A percentile compares a stretch with the other conserved stretches of the same genome.
phyloP scores from a whole-genome alignment of 2,113 vertebrate genomes.

The Labeo rohita region DNA sequence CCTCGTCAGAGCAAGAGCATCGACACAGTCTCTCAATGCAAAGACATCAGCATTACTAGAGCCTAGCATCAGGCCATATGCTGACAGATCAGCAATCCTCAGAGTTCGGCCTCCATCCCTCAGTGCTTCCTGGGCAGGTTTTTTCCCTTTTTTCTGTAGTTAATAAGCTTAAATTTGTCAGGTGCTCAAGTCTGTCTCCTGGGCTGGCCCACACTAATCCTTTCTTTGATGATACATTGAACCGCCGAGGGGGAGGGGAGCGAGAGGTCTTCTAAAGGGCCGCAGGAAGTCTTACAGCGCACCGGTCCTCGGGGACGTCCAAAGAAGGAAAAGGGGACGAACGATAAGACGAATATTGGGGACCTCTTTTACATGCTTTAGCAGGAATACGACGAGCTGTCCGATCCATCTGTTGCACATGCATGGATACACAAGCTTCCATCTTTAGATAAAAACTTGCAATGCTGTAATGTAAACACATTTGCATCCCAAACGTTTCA shows the following conservation, averaged over 20 bases:
- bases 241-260: slow-evolving; percentile 60
- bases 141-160: slow-evolving; percentile 45
- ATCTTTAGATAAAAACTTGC: not conserved
- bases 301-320: slow-evolving; percentile 21
- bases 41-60: not conserved
- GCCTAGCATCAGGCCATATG: slow-evolving; percentile 31
- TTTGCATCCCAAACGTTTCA: not conserved
- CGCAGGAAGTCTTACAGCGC: slow-evolving; percentile 49
- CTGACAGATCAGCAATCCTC: slow-evolving; percentile 50
- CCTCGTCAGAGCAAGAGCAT: not conserved
- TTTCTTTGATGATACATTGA: slow-evolving; percentile 65
- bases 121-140: slow-evolving; percentile 53
- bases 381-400: slow-evolving; percentile 18
- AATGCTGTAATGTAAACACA: not conserved
- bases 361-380: slow-evolving; percentile 11
- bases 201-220: slow-evolving; percentile 61
- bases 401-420: slow-evolving; percentile 32
- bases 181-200: slow-evolving; percentile 61
- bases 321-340: slow-evolving; percentile 12
- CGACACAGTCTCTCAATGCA: not conserved
- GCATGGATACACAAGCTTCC: slow-evolving; percentile 1
- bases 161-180: slow-evolving; percentile 67
- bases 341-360: slow-evolving; percentile 43
- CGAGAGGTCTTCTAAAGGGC: slow-evolving; percentile 50
- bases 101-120: slow-evolving; percentile 47